These are phyloP conservation scores for Euspilapteryx auroguttella DNA, from an alignment of 2,888 invertebrate genomes.

Conservation along the genomic window DNA sequence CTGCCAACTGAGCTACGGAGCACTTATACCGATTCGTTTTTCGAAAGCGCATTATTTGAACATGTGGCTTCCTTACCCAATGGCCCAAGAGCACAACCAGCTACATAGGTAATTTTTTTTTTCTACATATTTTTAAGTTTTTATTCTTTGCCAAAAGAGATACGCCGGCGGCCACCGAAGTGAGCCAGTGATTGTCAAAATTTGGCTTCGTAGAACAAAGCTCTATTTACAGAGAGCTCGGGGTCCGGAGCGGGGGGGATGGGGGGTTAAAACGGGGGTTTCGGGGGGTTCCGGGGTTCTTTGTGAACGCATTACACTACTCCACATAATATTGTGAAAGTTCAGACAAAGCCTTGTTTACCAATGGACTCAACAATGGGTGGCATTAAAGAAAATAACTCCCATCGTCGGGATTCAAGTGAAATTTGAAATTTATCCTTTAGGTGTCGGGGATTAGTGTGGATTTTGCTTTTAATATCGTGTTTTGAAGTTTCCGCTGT, in stretches of 20 bases:
- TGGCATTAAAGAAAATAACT: no score
- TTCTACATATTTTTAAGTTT: no score
- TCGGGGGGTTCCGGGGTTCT: conserved; percentile 31
- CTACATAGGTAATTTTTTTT: no score
- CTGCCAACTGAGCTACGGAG: no score
- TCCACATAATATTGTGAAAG: conserved; percentile 61
- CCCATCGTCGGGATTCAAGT: no score
- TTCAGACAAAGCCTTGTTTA: conserved; percentile 53
- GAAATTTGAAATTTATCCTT: no score
- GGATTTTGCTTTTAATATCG: conserved; percentile 12
- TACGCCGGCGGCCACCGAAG: conserved; percentile 13
- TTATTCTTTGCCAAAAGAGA: no score
- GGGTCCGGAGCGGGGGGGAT: conserved; percentile 1
- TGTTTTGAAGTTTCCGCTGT: no score
- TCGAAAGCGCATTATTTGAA: no score
- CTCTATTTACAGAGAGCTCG: conserved; percentile 51
- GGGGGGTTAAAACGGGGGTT: conserved; percentile 1
- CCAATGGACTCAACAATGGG: conserved; percentile 32
- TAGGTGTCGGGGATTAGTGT: conserved; percentile 26
- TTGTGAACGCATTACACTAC: conserved; percentile 58
- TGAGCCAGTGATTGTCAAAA: conserved; percentile 62
- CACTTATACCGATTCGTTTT: no score
- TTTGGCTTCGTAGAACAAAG: conserved; percentile 63
- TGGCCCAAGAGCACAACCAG: no score
- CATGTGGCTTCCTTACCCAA: no score